phyloP scores from a whole-genome alignment of 2,888 invertebrate species.

The Drosophila siamana region DNA sequence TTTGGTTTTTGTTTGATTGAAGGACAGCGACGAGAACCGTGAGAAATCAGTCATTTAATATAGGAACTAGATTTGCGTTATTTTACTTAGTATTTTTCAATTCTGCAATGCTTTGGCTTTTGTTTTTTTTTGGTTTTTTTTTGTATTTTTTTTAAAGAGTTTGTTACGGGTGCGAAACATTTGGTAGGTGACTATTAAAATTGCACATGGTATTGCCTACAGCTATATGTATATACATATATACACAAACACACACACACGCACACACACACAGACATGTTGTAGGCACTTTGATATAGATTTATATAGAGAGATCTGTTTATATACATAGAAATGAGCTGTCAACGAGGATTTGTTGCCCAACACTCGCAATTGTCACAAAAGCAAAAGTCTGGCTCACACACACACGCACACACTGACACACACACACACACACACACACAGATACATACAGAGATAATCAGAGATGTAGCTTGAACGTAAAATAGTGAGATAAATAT shows the following conservation, averaged over 20 bases:
- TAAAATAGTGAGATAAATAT: conserved; percentile 51
- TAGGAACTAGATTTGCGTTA: not conserved
- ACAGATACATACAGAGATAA: conserved; percentile 22
- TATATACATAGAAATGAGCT: conserved; percentile 59
- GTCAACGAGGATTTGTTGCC: conserved; percentile 68
- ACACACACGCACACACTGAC: conserved; percentile 5
- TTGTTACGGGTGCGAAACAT: conserved; percentile 36
- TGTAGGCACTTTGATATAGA: conserved; percentile 9
- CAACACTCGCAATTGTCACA: conserved; percentile 45
- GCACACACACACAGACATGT: conserved; percentile 1
- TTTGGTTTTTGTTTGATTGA: conserved; percentile 5
- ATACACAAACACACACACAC: conserved; percentile 10
- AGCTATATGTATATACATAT: conserved; percentile 20
- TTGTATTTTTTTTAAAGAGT: conserved; percentile 2
- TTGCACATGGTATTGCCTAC: conserved; percentile 30
- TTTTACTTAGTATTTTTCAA: not conserved
- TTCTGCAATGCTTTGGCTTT: conserved; percentile 1
- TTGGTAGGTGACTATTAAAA: conserved; percentile 42
- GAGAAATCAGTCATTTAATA: conserved; percentile 29
- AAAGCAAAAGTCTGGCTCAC: conserved; percentile 49
- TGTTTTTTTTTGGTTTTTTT: conserved; percentile 3
- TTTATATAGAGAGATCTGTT: conserved; percentile 12
- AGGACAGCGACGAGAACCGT: conserved; percentile 49
- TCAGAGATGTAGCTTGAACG: conserved; percentile 49
- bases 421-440: conserved; percentile 13